Base-by-base conservation (phyloP, 2,888 invertebrate species). In the Chymomyza procnemis region DNA sequence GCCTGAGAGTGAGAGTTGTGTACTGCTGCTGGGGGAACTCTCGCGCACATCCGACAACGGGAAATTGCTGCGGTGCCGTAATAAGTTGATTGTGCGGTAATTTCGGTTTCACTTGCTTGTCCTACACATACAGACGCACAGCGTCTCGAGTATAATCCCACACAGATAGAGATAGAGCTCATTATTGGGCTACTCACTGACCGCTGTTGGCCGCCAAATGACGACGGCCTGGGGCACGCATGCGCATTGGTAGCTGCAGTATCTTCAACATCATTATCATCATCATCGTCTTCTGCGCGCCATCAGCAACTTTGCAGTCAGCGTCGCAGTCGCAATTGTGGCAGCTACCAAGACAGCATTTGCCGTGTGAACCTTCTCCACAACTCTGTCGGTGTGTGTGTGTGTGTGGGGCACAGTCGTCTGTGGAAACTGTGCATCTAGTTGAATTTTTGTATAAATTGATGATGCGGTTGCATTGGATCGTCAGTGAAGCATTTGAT, bases 401-500 rank as follows among this genome's bases (percentile, higher is more conserved):
- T 74, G 71, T 66, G 65, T 57, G 57, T 65, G 67, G 66, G 76
- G 65, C 59, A 73, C 61, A 68, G 47, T 30, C 19, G 52, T 21
- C 46, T 18, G 64, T 62, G 58, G 30, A 68, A 59, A 67, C 72
- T 61, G 80, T 74, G 79, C 78, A 78, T 78, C 74, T 65, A 41
- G 76, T 71, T 66, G 78, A 76, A 67, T 83, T 89, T 90, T 86
- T 86, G 91, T 91, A 91, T 91, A 91, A 91, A 91, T 91, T 89
- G 90, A 85, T 90, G 90, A 88, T 88, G 83, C 89, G 85, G 80
- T 79, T 83, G 85, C 88, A 81, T 80, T 87, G 86, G 83, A 88
- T 90, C 88, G 90, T 91, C 91, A 91, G 91, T 91, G 89, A 90
- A 91, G 89, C 89, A 90, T 90, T 89, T 88, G 90, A 88, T 88